Evolutionary conservation across 2,113 vertebrate species (phyloP).

Genomic region (Reinhardtius hippoglossoides): DNA sequence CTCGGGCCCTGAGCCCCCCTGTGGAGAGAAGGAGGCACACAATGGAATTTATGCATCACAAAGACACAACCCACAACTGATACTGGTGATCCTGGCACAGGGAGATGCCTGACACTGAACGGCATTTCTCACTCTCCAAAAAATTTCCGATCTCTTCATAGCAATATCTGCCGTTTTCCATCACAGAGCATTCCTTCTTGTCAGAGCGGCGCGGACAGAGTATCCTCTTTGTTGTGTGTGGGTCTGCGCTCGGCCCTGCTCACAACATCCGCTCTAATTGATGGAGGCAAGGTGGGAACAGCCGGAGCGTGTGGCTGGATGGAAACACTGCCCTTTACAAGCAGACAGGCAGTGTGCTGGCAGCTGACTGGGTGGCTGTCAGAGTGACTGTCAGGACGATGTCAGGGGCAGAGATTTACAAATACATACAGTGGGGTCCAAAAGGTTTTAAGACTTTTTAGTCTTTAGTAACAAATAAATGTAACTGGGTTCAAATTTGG

Average conservation of each 20-base stretch:
- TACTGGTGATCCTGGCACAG: not conserved
- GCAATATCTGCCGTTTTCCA: too few species aligned
- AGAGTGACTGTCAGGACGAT: not conserved
- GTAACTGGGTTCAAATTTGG: not conserved
- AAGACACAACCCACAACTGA: not conserved
- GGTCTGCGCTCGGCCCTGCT: not conserved
- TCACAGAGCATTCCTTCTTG: not conserved
- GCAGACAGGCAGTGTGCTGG: not conserved
- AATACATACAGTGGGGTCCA: not conserved
- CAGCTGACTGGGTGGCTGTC: not conserved
- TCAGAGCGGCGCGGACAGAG: constrained; percentile 3
- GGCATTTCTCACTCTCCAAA: not conserved
- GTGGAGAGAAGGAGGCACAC: constrained; percentile 31
- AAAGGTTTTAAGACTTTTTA: not conserved
- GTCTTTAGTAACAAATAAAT: too few species aligned
- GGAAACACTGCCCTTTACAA: constrained; percentile 16
- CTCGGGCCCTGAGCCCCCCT: constrained; percentile 88
- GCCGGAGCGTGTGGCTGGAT: constrained; percentile 3
- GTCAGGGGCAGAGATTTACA: not conserved
- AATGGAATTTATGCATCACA: constrained; percentile 25
- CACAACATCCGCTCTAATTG: constrained; percentile 33
- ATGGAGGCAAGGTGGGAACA: constrained; percentile 20
- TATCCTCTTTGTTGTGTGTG: constrained; percentile 5
- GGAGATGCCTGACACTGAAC: constrained; percentile 7
- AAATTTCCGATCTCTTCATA: constrained; percentile 18